Conservation (phyloP, 2,888 invertebrate genomes). For the Sphaeridia pumilis region DNA sequence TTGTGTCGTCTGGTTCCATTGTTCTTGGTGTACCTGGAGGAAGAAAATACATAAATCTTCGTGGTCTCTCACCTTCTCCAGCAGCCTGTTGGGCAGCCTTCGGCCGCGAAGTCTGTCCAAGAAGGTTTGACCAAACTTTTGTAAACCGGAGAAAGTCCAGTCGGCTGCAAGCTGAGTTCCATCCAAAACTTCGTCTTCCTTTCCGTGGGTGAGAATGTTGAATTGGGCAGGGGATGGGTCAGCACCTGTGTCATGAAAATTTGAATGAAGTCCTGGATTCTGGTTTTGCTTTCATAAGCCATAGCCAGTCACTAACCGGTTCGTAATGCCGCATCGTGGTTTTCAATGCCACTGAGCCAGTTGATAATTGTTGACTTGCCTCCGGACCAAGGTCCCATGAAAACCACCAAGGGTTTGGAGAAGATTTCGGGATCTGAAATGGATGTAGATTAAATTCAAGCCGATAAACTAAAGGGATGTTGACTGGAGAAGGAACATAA, state of each 20-base stretch:
- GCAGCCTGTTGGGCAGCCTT: slow-evolving; percentile 64
- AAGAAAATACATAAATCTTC: neutral
- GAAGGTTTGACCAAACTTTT: slow-evolving; percentile 88
- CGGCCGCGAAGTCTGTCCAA: slow-evolving; percentile 68
- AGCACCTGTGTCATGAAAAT: slow-evolving; percentile 52
- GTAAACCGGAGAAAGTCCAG: slow-evolving; percentile 83
- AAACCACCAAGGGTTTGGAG: slow-evolving; percentile 79
- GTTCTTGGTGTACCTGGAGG: neutral
- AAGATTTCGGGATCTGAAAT: slow-evolving; percentile 76
- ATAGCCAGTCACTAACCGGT: slow-evolving; percentile 51
- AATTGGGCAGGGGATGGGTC: slow-evolving; percentile 89
- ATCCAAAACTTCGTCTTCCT: slow-evolving; percentile 70
- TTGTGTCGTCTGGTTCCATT: neutral
- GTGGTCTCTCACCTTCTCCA: slow-evolving; percentile 60
- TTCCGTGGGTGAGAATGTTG: slow-evolving; percentile 80
- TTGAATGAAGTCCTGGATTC: neutral
- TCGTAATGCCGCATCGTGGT: slow-evolving; percentile 66
- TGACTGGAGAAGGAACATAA: neutral
- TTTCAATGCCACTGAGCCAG: slow-evolving; percentile 77
- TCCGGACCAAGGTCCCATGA: slow-evolving; percentile 94
- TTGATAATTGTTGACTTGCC: slow-evolving; percentile 91
- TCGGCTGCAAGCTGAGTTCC: slow-evolving; percentile 91
- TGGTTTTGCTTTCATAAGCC: neutral
- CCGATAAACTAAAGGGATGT: neutral
- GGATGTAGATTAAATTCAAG: neutral